Percentiles rank a stretch among this genome's conserved stretches.
Conservation (phyloP, 2,113 vertebrate species). For the Hystrix cristata region DNA sequence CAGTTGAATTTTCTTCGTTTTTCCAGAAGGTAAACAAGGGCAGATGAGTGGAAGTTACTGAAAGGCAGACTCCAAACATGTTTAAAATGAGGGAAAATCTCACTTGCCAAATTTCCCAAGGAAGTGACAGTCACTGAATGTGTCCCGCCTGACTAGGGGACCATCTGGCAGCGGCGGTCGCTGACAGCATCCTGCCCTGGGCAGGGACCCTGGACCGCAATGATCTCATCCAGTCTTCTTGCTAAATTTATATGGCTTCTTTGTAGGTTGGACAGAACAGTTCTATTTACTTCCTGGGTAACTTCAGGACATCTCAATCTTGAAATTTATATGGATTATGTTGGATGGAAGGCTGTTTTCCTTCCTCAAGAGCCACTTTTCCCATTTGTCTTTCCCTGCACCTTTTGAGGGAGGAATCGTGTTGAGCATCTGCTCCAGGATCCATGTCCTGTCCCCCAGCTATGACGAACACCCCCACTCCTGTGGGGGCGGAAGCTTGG, state of each 20-base stretch:
- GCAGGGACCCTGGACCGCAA: background rate
- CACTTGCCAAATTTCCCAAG: background rate
- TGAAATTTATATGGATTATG: slow-evolving; percentile 65
- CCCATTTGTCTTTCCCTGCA: slow-evolving; percentile 71
- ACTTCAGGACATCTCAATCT: slow-evolving; percentile 75
- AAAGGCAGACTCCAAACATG: background rate
- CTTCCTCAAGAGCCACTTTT: slow-evolving; percentile 70
- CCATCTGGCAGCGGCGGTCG: background rate
- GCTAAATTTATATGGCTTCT: background rate
- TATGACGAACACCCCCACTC: slow-evolving; percentile 81
- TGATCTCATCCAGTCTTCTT: background rate
- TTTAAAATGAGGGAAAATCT: background rate
- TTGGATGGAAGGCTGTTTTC: slow-evolving; percentile 55
- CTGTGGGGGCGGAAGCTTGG: slow-evolving; percentile 78
- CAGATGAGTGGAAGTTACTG: background rate
- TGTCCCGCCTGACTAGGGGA: background rate
- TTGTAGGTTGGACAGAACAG: slow-evolving; percentile 11
- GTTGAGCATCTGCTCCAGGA: slow-evolving; percentile 77
- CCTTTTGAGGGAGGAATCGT: slow-evolving; percentile 70
- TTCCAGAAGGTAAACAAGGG: slow-evolving; percentile 24
- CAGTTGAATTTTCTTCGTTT: background rate
- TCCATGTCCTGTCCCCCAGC: slow-evolving; percentile 79
- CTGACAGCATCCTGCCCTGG: background rate
- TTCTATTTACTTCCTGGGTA: slow-evolving; percentile 66
- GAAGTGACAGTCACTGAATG: background rate